These are phyloP conservation scores for Brachyhypopomus gauderio DNA, from an alignment of 2,113 vertebrate species.

Conservation along the genomic window DNA sequence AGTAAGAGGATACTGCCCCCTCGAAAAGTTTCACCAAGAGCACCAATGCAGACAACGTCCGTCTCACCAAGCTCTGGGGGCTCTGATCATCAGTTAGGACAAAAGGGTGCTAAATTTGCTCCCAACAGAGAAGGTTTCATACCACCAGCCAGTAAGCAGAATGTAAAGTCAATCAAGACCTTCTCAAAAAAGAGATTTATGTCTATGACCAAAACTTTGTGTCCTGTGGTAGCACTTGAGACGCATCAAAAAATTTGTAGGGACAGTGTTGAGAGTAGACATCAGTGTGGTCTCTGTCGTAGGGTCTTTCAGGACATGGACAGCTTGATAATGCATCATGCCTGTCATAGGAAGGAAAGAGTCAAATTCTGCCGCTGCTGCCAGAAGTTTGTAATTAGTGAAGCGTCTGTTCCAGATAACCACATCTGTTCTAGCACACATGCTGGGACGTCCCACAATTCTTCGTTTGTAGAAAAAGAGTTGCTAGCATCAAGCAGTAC, in stretches of 20 bases:
- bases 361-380: conserved; percentile 75
- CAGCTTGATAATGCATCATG: conserved; percentile 74
- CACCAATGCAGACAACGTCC: conserved; percentile 53
- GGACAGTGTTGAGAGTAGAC: conserved; percentile 62
- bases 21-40: conserved; percentile 65
- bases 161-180: conserved; percentile 55
- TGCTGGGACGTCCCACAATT: conserved; percentile 17
- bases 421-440: conserved; percentile 65
- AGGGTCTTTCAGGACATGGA: conserved; percentile 70
- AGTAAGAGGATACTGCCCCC: conserved; percentile 45
- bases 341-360: conserved; percentile 75
- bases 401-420: conserved; percentile 65
- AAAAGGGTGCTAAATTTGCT: conserved; percentile 48
- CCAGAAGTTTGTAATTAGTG: conserved; percentile 72
- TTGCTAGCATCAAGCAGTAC: conserved; percentile 4
- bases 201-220: conserved; percentile 71
- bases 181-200: conserved; percentile 57
- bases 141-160: conserved; percentile 62
- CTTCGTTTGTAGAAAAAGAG: conserved; percentile 45
- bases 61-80: conserved; percentile 47
- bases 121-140: conserved; percentile 55
- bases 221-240: conserved; percentile 77
- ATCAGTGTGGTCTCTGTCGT: conserved; percentile 75
- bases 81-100: conserved; percentile 61
- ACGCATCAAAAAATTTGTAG: conserved; percentile 72